Conservation (phyloP, 1,140 invertebrate genomes). For the Drosophila kohkoa region DNA sequence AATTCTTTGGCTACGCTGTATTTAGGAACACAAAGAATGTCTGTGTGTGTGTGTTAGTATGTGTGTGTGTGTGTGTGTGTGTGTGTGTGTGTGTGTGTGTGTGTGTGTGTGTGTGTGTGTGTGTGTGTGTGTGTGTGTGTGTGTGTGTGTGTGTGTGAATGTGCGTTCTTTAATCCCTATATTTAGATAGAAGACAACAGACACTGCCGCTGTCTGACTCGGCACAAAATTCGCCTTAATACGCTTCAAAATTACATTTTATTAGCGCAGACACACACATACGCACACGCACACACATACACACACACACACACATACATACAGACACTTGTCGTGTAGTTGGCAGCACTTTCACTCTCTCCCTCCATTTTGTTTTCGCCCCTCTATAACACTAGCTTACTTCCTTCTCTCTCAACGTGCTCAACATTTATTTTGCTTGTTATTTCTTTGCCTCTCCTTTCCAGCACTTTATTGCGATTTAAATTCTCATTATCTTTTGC, state of each 20-base stretch:
- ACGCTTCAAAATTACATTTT: constrained; percentile 78
- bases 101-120: neutral
- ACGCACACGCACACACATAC: constrained; percentile 28
- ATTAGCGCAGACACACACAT: constrained; percentile 67
- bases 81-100: constrained; percentile 9
- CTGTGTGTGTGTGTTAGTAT: constrained; percentile 5
- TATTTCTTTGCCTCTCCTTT: constrained; percentile 51
- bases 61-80: neutral
- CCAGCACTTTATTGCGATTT: constrained; percentile 75
- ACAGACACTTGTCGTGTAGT: constrained; percentile 51
- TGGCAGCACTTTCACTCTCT: constrained; percentile 71
- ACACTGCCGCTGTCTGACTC: constrained; percentile 48
- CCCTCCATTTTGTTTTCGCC: neutral
- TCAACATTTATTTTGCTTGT: constrained; percentile 75
- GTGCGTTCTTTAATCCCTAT: constrained; percentile 41
- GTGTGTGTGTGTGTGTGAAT: constrained; percentile 5
- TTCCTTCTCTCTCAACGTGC: neutral
- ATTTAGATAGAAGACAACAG: constrained; percentile 35
- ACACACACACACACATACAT: constrained; percentile 6
- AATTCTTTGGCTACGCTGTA: constrained; percentile 26
- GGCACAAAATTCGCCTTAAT: constrained; percentile 69
- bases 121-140: neutral
- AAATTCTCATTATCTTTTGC: constrained; percentile 73
- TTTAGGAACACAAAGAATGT: constrained; percentile 29
- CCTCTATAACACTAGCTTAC: constrained; percentile 13